Evolutionary conservation across 2,888 invertebrate genomes (phyloP), one percentile per base, ranked within the genome.

Genomic region (Melieria picta): DNA sequence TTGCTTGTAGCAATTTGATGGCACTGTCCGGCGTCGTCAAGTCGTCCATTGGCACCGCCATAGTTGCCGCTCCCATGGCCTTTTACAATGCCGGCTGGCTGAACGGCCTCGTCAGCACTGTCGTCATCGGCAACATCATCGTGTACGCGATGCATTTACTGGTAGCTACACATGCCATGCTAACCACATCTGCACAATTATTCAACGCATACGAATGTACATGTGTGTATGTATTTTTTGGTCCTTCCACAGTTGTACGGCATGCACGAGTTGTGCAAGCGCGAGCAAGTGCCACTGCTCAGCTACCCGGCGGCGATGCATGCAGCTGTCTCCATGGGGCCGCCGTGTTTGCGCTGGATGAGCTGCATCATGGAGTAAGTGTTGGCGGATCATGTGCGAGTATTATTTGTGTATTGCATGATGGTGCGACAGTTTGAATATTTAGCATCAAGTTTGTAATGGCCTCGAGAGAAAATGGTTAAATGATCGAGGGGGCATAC

Each of bases 51-150:
- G 98, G 98, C 1, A 97, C 97, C 0, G 98, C 98, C 0, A 94
- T 97, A 77, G 88, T 98, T 76, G 97, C 97, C 7, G 94, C 98
- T 93, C 98, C 98, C 6, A 91, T 93, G 82, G 97, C 96, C 11
- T 94, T 96, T 86, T 90, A 91, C 77, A 91, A 95, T 84, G 90
- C 97, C 5, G 98, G 98, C 0, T 89, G 96, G 57, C 85, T 93
- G 75, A 91, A 92, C 45, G 97, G 96, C 7, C 87, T 93, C 47
- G 85, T 93, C 62, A 92, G 93, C n/a, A 92, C 96, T 0, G 84
- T 95, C 61, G 76, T 94, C 42, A 92, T 97, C 58, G 96, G 95
- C 69, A 83, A 90, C 52, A 88, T 97, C 42, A 92, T 95, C 83
- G 93, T 95, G 50, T 96, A 97, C 86, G 96, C 97, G 81, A 91